These are phyloP conservation scores for Cancer borealis DNA, from an alignment of 2,888 invertebrate species.

Conservation along the genomic window DNA sequence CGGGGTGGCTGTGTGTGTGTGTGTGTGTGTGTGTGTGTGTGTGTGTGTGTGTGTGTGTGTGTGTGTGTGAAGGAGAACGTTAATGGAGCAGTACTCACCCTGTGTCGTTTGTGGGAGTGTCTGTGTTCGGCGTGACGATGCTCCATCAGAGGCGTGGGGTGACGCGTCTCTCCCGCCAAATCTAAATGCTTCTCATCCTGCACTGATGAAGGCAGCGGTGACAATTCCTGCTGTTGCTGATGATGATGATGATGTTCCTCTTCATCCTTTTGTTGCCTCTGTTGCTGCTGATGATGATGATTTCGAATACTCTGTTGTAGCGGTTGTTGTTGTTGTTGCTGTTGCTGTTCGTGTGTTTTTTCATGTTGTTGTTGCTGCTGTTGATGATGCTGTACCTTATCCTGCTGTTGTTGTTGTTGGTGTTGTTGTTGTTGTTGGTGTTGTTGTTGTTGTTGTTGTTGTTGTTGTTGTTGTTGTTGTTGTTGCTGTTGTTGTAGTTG, in stretches of 20 bases:
- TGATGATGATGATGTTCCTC: constrained; percentile 46
- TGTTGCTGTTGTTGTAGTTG: constrained; percentile 58
- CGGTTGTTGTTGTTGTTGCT: constrained; percentile 35
- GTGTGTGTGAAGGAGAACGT: background rate
- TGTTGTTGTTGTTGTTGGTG: constrained; percentile 16
- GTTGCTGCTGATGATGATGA: constrained; percentile 42
- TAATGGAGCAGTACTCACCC: constrained; percentile 61
- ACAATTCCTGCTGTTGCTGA: constrained; percentile 16
- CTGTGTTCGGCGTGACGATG: constrained; percentile 70
- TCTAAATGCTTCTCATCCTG: background rate
- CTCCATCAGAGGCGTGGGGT: constrained; percentile 51
- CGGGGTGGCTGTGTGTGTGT: background rate
- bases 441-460: constrained; percentile 39
- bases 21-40: constrained; percentile 32
- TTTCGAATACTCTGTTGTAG: constrained; percentile 12
- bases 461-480: constrained; percentile 36
- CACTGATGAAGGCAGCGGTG: background rate
- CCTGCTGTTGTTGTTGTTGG: constrained; percentile 50
- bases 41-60: constrained; percentile 47
- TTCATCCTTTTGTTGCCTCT: constrained; percentile 48
- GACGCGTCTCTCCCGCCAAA: constrained; percentile 56
- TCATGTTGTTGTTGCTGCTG: constrained; percentile 53
- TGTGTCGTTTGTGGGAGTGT: constrained; percentile 73
- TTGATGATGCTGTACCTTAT: constrained; percentile 56
- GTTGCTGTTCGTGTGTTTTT: constrained; percentile 13